Percentiles rank a stretch among this genome's conserved stretches.
Conservation (phyloP, 2,113 vertebrate genomes). For the Hyaena hyaena region DNA sequence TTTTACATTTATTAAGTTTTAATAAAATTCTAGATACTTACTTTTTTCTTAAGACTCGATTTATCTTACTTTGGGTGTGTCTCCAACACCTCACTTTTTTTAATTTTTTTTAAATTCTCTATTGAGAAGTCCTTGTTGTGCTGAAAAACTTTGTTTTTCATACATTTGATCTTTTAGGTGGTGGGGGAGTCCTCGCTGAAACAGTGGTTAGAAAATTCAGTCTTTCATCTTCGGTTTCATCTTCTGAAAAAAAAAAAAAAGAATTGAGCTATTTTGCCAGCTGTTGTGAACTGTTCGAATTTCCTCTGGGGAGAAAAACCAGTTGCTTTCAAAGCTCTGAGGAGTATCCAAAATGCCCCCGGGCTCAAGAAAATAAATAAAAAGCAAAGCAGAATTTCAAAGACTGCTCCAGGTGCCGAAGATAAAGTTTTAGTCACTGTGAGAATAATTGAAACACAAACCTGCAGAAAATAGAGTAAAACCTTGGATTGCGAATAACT, state of each 20-base stretch:
- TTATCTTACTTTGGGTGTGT: neutral
- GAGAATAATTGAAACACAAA: neutral
- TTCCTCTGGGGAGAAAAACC: conserved; percentile 24
- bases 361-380: conserved; percentile 28
- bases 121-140: neutral
- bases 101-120: neutral
- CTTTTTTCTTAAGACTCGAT: neutral
- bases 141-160: neutral
- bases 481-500: too few relatives aligned
- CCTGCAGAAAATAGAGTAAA: neutral
- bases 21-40: neutral
- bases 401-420: neutral
- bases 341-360: neutral
- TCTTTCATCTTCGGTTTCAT: conserved; percentile 55
- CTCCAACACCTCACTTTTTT: neutral
- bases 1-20: neutral
- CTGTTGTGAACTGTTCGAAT: conserved; percentile 24
- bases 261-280: conserved; percentile 50
- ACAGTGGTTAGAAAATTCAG: neutral
- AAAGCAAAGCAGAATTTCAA: conserved; percentile 11
- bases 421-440: neutral
- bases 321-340: conserved; percentile 57
- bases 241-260: conserved; percentile 40
- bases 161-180: neutral
- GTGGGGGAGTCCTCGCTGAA: neutral